Base-by-base conservation (phyloP, 2,113 vertebrate species). In the Alectura lathami region DNA sequence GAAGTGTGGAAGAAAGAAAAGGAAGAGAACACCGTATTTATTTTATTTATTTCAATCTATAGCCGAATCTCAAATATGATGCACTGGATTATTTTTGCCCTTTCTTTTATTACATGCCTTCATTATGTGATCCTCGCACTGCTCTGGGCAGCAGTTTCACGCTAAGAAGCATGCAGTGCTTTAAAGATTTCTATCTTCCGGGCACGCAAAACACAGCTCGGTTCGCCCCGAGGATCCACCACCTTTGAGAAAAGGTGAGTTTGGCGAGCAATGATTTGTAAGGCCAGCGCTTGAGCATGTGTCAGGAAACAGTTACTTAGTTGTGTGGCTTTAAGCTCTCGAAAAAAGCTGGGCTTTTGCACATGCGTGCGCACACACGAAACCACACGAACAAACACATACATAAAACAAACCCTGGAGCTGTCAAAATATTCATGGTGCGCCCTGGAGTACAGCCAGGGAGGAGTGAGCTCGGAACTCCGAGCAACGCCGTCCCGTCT, bases 101-200 rank as follows among this genome's bases (percentile, higher is more conserved):
- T 82, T 79, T 67, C 59, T 73, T 75, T 72, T 17, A 59, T 18
- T 27, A 26, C 72, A 13, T 6, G 42, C 67, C 89, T 76, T 74
- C 50, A 56, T 59, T 24, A 30, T 14, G 43, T 36, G 93, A 83
- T 89, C 72, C 87, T 72, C 38, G 59, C 83, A 57, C 83, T 34
- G 87, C 74, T 83, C 73, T 53, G 68, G 74, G 86, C 85, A 87
- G 60, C 74, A 60, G 84, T 76, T 80, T 17, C 68, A 75, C 6
- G 83, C 63, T 53, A 38, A 13, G 34, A 86, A 66, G 62, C 13
- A 26, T 4, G 87, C 82, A 18, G 56, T 3, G 69, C 83, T 84
- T 68, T 38, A 14, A 69, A 91, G 62, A 83, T 87, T 69, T 21
- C 51, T 18, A 24, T 56, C 77, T 67, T 4, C n/a, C 9, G 53